Percentiles rank a stretch among this genome's conserved stretches.
These are phyloP conservation scores for Aspidiotus destructor DNA, from an alignment of 2,888 invertebrate species.

Conservation along the genomic window DNA sequence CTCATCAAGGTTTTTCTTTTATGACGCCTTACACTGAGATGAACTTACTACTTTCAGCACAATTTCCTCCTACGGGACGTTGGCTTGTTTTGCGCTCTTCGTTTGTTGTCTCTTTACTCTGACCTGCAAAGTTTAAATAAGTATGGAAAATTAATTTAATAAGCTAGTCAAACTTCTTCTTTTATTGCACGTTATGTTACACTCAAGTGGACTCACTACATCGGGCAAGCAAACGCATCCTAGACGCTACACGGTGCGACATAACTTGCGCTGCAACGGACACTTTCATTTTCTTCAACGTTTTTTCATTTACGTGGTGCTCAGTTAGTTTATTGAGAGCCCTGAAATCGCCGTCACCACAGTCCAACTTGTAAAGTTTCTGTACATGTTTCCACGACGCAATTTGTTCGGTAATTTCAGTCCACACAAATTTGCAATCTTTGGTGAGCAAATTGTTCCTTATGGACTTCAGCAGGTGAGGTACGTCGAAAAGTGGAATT, in stretches of 20 bases:
- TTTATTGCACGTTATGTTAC: no score
- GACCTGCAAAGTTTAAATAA: neutral
- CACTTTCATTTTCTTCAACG: slow-evolving; percentile 13
- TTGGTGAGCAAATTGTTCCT: slow-evolving; percentile 17
- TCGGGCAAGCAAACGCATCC: neutral
- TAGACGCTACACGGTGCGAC: slow-evolving; percentile 9
- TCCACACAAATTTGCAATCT: neutral
- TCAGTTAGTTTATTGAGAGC: slow-evolving; percentile 12
- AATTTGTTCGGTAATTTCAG: no score
- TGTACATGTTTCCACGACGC: slow-evolving; percentile 7
- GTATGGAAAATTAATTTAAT: neutral
- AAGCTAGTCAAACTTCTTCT: no score
- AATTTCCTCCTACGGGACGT: no score
- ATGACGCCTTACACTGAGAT: no score
- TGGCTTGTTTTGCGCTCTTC: neutral
- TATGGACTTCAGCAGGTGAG: slow-evolving; percentile 6
- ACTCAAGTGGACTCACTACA: no score
- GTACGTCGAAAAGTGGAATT: slow-evolving; percentile 15
- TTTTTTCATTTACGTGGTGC: slow-evolving; percentile 1
- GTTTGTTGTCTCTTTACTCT: neutral
- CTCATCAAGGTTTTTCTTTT: no score
- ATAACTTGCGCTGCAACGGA: slow-evolving; percentile 12
- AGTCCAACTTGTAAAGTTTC: slow-evolving; percentile 15
- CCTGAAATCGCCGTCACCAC: neutral
- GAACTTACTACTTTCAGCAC: no score